Conservation (phyloP, 2,797 vertebrate species). For the Leptodon cayanensis region DNA sequence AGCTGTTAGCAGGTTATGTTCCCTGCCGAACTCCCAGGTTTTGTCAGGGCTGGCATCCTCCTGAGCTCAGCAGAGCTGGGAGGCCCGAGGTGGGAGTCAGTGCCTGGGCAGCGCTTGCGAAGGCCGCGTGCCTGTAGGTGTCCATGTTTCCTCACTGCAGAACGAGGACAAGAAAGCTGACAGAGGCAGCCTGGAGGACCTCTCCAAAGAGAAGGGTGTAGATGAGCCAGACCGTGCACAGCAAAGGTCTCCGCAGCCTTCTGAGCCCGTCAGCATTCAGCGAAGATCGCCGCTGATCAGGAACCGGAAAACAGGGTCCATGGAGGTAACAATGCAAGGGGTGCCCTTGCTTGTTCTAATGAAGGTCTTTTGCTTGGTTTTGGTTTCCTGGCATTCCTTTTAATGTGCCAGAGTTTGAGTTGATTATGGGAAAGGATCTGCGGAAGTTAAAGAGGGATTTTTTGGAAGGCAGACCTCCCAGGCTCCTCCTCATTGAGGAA, state of each 20-base stretch:
- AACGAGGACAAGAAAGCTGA: slow-evolving; percentile 88
- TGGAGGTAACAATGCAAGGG: slow-evolving; percentile 84
- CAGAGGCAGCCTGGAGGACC: slow-evolving; percentile 89
- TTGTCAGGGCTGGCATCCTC: not conserved
- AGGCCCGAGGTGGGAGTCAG: not conserved
- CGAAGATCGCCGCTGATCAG: slow-evolving; percentile 88
- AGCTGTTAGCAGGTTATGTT: not conserved
- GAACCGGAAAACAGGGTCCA: slow-evolving; percentile 92
- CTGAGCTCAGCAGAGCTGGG: not conserved
- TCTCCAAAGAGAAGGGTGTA: slow-evolving; percentile 64
- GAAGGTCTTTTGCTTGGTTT: not conserved
- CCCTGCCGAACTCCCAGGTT: not conserved
- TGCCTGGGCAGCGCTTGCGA: not conserved
- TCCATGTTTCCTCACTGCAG: slow-evolving; percentile 56
- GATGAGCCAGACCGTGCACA: slow-evolving; percentile 82
- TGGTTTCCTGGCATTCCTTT: not conserved
- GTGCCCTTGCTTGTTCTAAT: not conserved
- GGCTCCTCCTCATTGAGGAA: not conserved
- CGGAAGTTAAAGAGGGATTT: not conserved
- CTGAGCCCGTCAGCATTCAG: slow-evolving; percentile 82
- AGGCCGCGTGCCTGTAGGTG: not conserved
- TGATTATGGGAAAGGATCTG: not conserved
- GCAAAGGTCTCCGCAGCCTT: slow-evolving; percentile 74
- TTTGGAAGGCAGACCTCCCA: not conserved
- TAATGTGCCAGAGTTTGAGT: not conserved